phyloP scores from a whole-genome alignment of 2,113 vertebrate species.

The Pelmatolapia mariae region DNA sequence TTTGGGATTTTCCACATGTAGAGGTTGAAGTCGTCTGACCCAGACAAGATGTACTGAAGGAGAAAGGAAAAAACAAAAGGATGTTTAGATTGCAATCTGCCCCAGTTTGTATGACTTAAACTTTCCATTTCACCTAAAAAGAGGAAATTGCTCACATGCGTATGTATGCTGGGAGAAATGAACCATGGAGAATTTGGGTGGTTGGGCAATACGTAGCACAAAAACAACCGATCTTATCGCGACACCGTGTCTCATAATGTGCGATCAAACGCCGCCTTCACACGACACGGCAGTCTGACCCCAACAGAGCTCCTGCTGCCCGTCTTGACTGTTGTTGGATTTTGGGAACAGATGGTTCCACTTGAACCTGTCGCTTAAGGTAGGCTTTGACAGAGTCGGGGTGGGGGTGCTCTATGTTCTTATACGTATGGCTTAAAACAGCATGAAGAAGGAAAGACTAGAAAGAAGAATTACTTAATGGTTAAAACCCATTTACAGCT shows the following conservation, averaged over 20 bases:
- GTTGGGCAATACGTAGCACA: not conserved
- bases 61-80: conserved; percentile 26
- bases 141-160: not conserved
- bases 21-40: conserved; percentile 98
- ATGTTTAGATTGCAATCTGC: not conserved
- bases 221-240: not conserved
- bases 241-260: not conserved
- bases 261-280: not conserved
- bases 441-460: not conserved
- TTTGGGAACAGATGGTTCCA: conserved; percentile 31
- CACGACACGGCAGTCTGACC: not conserved
- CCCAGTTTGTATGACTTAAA: not conserved
- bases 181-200: not conserved
- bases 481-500: not conserved
- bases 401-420: not conserved
- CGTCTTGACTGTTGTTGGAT: not conserved
- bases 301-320: not conserved
- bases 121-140: not conserved
- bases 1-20: conserved; percentile 99
- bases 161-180: not conserved
- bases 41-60: conserved; percentile 93
- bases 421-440: not conserved
- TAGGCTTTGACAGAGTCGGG: not conserved
- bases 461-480: not conserved
- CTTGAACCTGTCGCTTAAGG: conserved; percentile 10